Evolutionary conservation across 2,113 vertebrate species (phyloP), one percentile per base, ranked within the genome.

Genomic region (Hemibagrus wyckioides): DNA sequence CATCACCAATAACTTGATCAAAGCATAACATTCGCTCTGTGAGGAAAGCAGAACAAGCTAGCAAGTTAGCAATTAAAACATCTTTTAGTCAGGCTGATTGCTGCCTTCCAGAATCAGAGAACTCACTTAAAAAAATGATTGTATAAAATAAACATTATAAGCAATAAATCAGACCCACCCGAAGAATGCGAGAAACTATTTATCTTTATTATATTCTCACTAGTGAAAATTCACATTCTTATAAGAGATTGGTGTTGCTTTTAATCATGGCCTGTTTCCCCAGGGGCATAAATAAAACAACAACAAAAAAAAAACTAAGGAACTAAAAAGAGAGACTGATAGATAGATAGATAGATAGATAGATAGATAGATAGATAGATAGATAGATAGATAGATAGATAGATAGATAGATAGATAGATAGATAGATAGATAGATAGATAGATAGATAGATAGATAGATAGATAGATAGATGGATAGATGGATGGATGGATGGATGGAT

Each of bases 1-100:
- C 48, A 19, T 54, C 75, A 30, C 75, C 75, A 79, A 79, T 79
- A 30, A 30, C n/a, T 79, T 79, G 75, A 79, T 79, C 75, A 79
- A 79, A 79, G 75, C 75, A 30, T 19, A 79, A 52, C 4, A 79
- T 79, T 54, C 48, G 30, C 75, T 54, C 41, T 76, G 48, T 79
- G 48, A 52, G 75, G 48, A 52, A 52, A 79, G 75, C 75, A 52
- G 48, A 30, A 4, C 52, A 52, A 52, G 75, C 75, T 77, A 77
- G 75, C 15, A 4, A 54, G 28, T 17, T 30, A 30, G 25, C 73
- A 28, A 76, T 76, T 48, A 79, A 79, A 79, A 79, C 48, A 50
- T 52, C 48, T 77, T 77, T 33, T n/a, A 77, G 75, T 41, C 28
- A 77, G 44, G 15, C 44, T 52, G 75, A 79, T 52, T 79, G 75